Evolutionary conservation across 2,888 invertebrate genomes (phyloP), one percentile per base, ranked within the genome.

Genomic region (Hetaerina titia): DNA sequence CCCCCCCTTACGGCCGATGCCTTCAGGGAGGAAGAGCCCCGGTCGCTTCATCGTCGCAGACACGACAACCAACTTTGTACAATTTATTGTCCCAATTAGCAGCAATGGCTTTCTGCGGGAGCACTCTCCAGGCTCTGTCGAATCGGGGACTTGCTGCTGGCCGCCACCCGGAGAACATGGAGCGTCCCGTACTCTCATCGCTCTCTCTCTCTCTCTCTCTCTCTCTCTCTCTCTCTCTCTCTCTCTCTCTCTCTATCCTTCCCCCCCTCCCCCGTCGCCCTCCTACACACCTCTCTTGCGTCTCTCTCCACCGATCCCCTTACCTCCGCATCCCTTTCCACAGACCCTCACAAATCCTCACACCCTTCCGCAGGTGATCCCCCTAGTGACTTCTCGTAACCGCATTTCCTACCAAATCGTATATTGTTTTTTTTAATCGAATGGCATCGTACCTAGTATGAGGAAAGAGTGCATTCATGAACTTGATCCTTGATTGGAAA

Each of bases 11-110:
- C 94, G 25, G 1, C 64, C 81, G n/a, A 58, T 57, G 31, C 87
- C 94, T 87, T 94, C 17, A 19, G 89, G 57, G 19, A 88, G 60
- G 60, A 31, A 19, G n/a, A 17, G n/a, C 89, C 63, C 69, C 64
- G 69, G 92, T 69, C 69, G 92, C 92, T 92, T 92, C 92, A 92
- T 92, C 92, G 92, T 69, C 57, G 89, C 56, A 58, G 89, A 95
- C 95, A 95, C 88, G 95, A 95, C 95, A 95, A 63, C 89, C 95
- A 89, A 95, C 95, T 95, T 89, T 95, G 95, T 95, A 89, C 97
- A 97, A 97, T 97, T 97, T 97, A 97, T 97, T 97, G 97, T 97
- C 96, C 97, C 97, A 97, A 97, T 97, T 97, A 97, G 97, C 97
- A 95, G 95, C 90, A 95, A 90, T 95, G 95, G 95, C 95, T 90